Conservation (phyloP, 2,797 vertebrate genomes). For the Sebastes wilsoni region DNA sequence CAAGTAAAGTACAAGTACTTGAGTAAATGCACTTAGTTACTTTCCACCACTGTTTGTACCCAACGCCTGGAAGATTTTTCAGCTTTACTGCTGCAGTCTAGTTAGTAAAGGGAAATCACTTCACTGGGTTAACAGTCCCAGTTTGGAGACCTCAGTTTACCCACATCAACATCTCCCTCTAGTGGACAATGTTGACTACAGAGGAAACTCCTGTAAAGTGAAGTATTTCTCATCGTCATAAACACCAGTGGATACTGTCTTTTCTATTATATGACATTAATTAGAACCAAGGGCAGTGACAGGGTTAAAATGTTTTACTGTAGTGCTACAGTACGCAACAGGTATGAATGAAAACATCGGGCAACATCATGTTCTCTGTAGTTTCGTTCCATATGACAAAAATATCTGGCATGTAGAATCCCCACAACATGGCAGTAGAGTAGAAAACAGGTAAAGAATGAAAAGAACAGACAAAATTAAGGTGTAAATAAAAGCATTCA, state of each 20-base stretch:
- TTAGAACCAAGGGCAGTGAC: slow-evolving; percentile 4
- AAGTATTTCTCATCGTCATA: neutral
- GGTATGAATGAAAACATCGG: slow-evolving; percentile 74
- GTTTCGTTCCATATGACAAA: slow-evolving; percentile 60
- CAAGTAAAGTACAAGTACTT: neutral
- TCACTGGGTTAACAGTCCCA: neutral
- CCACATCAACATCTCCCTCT: slow-evolving; percentile 47
- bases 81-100: neutral
- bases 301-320: slow-evolving; percentile 84
- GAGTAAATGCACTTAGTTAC: neutral
- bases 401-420: slow-evolving; percentile 68
- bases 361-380: slow-evolving; percentile 58
- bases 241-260: neutral
- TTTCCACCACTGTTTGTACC: neutral
- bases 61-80: neutral
- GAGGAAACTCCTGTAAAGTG: neutral
- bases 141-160: accelerated
- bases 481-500: slow-evolving; percentile 73
- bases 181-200: slow-evolving; percentile 29
- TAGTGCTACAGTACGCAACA: slow-evolving; percentile 81
- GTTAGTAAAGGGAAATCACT: neutral
- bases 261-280: neutral
- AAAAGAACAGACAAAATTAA: slow-evolving; percentile 57
- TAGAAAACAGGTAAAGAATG: slow-evolving; percentile 66
- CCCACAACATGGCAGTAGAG: slow-evolving; percentile 73